Conservation (phyloP, 2,797 vertebrate species). For the Danio tinwini region DNA sequence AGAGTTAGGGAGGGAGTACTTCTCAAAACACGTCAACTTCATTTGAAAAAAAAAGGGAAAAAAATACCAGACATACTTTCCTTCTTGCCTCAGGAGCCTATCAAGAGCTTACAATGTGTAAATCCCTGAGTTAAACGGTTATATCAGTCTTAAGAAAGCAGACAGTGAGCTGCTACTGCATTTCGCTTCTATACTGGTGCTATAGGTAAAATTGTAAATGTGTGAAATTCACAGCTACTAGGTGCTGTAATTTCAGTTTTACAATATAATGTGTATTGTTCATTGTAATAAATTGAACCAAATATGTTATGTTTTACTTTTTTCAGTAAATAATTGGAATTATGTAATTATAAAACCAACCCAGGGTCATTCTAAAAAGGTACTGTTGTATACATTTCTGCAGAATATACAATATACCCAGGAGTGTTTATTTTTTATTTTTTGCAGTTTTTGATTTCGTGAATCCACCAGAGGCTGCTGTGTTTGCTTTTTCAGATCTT, state of each 20-base stretch:
- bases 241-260: neutral
- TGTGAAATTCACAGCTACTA: neutral
- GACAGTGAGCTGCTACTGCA: neutral
- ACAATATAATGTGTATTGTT: neutral
- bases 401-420: too few relatives aligned
- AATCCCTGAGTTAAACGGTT: conserved; percentile 35
- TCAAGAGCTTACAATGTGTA: conserved; percentile 20
- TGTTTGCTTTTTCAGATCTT: too few relatives aligned
- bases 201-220: neutral
- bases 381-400: too few relatives aligned
- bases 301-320: neutral
- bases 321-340: too few relatives aligned
- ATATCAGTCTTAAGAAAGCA: conserved; percentile 29
- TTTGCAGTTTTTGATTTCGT: too few relatives aligned
- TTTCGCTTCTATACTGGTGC: neutral
- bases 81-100: conserved; percentile 17
- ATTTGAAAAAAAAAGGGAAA: conserved; percentile 22
- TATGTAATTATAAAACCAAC: too few relatives aligned
- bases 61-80: neutral
- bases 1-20: conserved; percentile 39
- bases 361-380: too few relatives aligned
- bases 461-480: too few relatives aligned
- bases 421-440: too few relatives aligned
- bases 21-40: conserved; percentile 49
- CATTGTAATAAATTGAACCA: neutral